Evolutionary conservation across 2,113 vertebrate genomes (phyloP), one percentile per base, ranked within the genome.

Genomic region (Myotis brandtii): DNA sequence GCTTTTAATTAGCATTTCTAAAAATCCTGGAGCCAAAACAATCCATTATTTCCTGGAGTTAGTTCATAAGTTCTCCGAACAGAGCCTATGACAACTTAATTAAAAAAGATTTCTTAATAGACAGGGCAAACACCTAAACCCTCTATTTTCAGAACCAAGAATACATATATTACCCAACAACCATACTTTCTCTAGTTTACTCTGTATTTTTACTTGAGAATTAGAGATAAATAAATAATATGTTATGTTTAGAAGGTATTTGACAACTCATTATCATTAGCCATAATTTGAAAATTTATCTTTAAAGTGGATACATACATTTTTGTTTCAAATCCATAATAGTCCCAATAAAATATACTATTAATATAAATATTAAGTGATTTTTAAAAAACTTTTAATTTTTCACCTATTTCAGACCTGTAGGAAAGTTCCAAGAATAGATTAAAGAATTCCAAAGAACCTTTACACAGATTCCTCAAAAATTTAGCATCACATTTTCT

Each of bases 101-200:
- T 83, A 91, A 96, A 70, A 70, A 37, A 95, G 50, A 96, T 75
- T 70, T 43, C n/a, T 89, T 91, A 88, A 94, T 34, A 46, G 43
- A 87, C 48, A 91, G 30, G 25, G 77, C 34, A 84, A 92, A 54
- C 11, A 50, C 30, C 64, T 80, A 76, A 86, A 34, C 23, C 4
- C 32, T 37, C 13, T 81, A 32, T 81, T 93, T 95, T 67, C 27
- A 95, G 50, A 40, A 80, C 1, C 37, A 91, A 86, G 25, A 87
- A 64, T n/a, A 13, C 3, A 75, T 66, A 69, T 80, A 76, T 0
- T 37, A 64, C 34, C 9, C 9, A 73, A 37, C 1, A 69, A 69
- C 14, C 72, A 70, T 70, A 17, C 23, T 3, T 89, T 62, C 8
- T 70, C 16, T 62, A 40, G 21, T 32, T 46, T 83, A 34, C n/a